Evolutionary conservation across 2,797 vertebrate genomes (phyloP).

Genomic region (Coregonus ussuriensis): DNA sequence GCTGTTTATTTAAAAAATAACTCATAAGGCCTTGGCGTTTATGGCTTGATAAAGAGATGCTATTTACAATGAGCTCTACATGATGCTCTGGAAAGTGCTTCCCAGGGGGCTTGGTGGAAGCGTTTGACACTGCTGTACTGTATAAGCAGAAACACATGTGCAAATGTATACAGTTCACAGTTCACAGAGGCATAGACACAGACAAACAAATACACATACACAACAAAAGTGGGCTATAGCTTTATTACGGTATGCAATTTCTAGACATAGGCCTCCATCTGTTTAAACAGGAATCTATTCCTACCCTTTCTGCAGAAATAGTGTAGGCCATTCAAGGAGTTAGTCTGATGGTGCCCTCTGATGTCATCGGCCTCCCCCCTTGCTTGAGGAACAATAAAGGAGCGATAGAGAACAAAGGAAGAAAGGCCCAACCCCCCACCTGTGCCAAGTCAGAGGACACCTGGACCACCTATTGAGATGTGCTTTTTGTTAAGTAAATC

Average conservation of each 20-base stretch:
- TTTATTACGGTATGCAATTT: neutral
- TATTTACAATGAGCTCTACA: constrained; percentile 37
- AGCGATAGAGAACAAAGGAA: too few relatives aligned
- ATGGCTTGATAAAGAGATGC: constrained; percentile 46
- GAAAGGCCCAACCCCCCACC: too few relatives aligned
- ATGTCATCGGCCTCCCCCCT: too few relatives aligned
- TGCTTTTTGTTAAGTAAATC: too few relatives aligned
- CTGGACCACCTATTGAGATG: too few relatives aligned
- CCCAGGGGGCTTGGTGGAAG: constrained; percentile 22
- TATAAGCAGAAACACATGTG: neutral
- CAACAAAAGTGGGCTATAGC: neutral
- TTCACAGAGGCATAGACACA: neutral
- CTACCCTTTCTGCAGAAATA: neutral
- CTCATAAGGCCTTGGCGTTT: constrained; percentile 57
- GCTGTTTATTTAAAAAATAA: constrained; percentile 71
- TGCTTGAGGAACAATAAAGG: too few relatives aligned
- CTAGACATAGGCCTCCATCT: too few relatives aligned
- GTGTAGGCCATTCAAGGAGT: neutral
- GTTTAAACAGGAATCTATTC: neutral
- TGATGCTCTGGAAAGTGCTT: neutral
- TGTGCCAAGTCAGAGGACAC: too few relatives aligned
- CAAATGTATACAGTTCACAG: neutral
- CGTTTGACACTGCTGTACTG: constrained; percentile 50
- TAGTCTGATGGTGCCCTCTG: too few relatives aligned
- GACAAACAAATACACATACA: neutral